Evolutionary conservation across 2,888 invertebrate genomes (phyloP), one percentile per base, ranked within the genome.

Genomic region (Cybosia mesomella): DNA sequence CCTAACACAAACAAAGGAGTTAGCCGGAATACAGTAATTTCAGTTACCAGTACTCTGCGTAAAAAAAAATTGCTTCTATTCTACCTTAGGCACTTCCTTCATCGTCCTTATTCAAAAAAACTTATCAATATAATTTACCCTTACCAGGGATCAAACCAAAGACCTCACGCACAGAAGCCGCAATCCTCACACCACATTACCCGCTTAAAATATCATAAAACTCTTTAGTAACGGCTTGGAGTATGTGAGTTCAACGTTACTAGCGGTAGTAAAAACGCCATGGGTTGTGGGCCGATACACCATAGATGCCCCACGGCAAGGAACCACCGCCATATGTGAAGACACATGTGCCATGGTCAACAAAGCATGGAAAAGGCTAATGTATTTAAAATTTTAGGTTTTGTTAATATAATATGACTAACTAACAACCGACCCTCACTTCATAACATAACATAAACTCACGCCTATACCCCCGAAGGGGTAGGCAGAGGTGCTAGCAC

Each of bases 271-370:
- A 61, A 36, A n/a, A 43, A 5, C 18, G 13, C n/a, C 58, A 28
- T 24, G 61, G 18, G 36, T 36, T 34, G 34, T 43, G 36, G 43
- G 49, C 57, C 34, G 13, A 10, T 67, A 60, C 58, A 32, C 58
- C 58, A 36, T 58, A 58, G 55, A 36, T 39, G 21, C 63, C 39
- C 64, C 58, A 63, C 57, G 53, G 62, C 24, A 24, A 24, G 34
- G 34, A 24, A 64, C 34, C 39, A 53, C 22, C 34, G 58, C 58
- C 67, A 67, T 67, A 58, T 68, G 64, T 59, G 53, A 53, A 24
- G n/a, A 67, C 53, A 67, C 53, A 58, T 67, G 67, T 63, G 63
- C 58, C 18, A 36, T 22, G n/a, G 34, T 10, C 10, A 49, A 22
- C 15, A 21, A 13, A 34, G 21, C 22, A 24, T 36, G 54, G 34